Percentiles rank a stretch among this genome's conserved stretches.
These are phyloP conservation scores for Sebastes trivittatus DNA, from an alignment of 2,797 vertebrate species.

Conservation along the genomic window DNA sequence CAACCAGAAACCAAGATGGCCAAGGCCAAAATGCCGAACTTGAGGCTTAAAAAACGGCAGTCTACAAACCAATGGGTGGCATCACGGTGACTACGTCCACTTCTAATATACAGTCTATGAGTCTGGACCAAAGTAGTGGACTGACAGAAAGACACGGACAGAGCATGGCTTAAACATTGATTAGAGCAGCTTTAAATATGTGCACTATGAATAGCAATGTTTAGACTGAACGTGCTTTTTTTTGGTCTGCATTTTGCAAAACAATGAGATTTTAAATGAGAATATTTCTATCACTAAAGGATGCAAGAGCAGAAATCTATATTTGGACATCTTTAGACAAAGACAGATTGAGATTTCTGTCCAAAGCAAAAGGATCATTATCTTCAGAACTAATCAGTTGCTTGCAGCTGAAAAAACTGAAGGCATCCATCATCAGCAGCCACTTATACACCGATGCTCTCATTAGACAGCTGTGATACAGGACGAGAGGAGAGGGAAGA, in stretches of 20 bases:
- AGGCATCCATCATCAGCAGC: slow-evolving; percentile 68
- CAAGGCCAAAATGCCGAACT: no score
- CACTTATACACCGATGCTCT: slow-evolving; percentile 68
- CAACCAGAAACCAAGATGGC: no score
- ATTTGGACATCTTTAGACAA: slow-evolving; percentile 24
- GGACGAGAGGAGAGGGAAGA: slow-evolving; percentile 57
- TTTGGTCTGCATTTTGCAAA: neutral
- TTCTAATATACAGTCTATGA: no score
- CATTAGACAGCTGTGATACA: slow-evolving; percentile 80
- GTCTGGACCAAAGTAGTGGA: neutral
- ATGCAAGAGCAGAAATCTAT: slow-evolving; percentile 7
- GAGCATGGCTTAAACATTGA: neutral
- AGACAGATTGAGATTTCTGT: slow-evolving; percentile 26
- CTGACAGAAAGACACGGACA: neutral
- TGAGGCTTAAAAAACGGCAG: no score
- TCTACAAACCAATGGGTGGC: no score
- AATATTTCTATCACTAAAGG: neutral
- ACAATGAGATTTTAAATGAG: neutral
- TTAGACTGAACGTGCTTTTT: neutral
- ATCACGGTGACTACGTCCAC: no score
- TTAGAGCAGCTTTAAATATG: neutral
- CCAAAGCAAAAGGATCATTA: slow-evolving; percentile 24
- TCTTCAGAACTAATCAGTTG: slow-evolving; percentile 35
- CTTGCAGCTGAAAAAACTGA: slow-evolving; percentile 62
- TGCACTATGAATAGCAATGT: neutral